phyloP scores from a whole-genome alignment of 1,140 invertebrate species.

The Pseudachorutes palmiensis region DNA sequence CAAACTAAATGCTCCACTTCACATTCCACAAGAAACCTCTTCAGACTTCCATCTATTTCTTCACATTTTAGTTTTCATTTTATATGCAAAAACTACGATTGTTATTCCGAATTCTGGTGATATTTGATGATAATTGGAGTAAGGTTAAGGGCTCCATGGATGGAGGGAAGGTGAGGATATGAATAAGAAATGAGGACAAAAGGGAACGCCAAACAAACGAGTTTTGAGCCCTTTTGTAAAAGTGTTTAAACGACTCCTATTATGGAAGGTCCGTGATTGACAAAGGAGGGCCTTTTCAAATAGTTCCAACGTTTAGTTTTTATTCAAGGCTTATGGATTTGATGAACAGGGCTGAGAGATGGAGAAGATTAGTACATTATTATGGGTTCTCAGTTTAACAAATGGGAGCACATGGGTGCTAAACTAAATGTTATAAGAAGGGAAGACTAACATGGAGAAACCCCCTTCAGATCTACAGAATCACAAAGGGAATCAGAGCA shows the following conservation, averaged over 20 bases:
- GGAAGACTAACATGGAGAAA: no score
- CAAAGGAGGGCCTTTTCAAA: background rate
- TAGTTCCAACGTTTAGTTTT: background rate
- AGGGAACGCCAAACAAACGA: background rate
- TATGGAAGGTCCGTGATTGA: background rate
- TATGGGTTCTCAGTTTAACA: background rate
- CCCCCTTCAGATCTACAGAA: background rate
- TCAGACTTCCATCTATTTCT: no score
- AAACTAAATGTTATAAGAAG: conserved; percentile 1
- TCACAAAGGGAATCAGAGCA: background rate
- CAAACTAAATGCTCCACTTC: no score
- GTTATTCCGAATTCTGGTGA: no score
- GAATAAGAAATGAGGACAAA: conserved; percentile 2
- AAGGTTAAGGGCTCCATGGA: no score
- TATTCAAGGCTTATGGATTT: background rate
- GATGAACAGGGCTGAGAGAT: no score
- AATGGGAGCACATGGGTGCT: background rate
- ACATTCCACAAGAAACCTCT: no score
- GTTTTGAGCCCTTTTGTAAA: background rate
- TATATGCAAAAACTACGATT: no score
- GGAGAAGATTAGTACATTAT: background rate
- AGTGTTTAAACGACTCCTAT: background rate
- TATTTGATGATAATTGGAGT: no score
- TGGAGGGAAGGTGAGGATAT: background rate
- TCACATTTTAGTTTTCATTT: no score